Base-by-base conservation (phyloP, 2,888 invertebrate species). In the Tyria jacobaeae region DNA sequence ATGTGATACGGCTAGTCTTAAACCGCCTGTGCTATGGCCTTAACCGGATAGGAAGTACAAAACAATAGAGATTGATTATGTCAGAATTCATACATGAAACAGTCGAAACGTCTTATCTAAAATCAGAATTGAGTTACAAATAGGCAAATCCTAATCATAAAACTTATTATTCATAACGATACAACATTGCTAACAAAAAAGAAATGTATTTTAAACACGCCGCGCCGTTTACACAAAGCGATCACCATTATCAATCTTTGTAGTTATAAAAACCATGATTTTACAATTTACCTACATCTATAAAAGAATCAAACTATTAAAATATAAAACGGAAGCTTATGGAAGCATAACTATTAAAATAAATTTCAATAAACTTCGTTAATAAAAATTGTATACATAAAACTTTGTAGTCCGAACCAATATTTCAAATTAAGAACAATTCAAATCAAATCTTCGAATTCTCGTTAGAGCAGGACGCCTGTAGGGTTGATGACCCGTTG, bases 401-500 rank as follows among this genome's bases (percentile, higher is more conserved):
- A 87, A 83, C 84, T 80, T 82, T 49, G 81, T 80, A 78, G 81
- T 80, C 84, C 86, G 85, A 76, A 87, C 84, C 86, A 89, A 91
- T 92, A 91, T 89, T 89, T 90, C 91, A 91, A 92, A 92, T 92
- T 92, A 91, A 89, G 90, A 93, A 93, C 92, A 93, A 93, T 92
- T 92, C 91, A 90, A 92, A 92, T 93, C 92, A 92, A 92, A 92
- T 91, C 87, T 89, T 91, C 89, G 91, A 92, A 93, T 91, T 92
- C 92, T 92, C 88, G 93, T 92, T 94, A 92, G 93, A 92, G 90
- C 89, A 89, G 92, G 91, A 92, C 89, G 91, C 87, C 87, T 79
- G 85, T 92, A 90, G 92, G 94, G 94, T 94, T 93, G 91, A 92
- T 93, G 92, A 94, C 93, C 94, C 89, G 89, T 89, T 92, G 92